Evolutionary conservation across 2,888 invertebrate genomes (phyloP), one percentile per base, ranked within the genome.

Genomic region (Drosophila histrio): DNA sequence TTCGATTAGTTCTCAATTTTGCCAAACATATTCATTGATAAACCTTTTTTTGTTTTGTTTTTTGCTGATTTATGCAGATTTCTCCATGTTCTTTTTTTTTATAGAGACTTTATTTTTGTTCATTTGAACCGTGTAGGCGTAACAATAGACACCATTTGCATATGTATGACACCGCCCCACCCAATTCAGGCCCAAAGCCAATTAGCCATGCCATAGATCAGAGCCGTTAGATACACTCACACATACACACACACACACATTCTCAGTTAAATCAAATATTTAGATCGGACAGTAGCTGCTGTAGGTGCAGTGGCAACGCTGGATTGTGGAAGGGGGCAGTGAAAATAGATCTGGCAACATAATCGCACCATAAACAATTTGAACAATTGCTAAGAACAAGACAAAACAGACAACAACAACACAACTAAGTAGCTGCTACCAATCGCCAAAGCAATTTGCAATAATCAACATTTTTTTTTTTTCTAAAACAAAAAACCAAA

Each of bases 361-460:
- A 81, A 87, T 87, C 87, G 78, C 85, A 74, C 78, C 78, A 81
- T 84, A 84, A 81, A 80, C 78, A 74, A 87, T 84, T 82, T 71
- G 61, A 85, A 87, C 82, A 82, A 87, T 82, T 77, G 86, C 72
- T 38, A 68, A 84, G 85, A 87, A 87, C 85, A 85, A 74, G 74
- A 22, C 47, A 60, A 56, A 43, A 53, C 47, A 62, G 34, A 61
- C 63, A 64, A 58, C 39, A 76, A 60, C 61, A 83, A 82, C 75
- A 81, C 66, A 86, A 75, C 80, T 83, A 87, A 87, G 87, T 81
- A 84, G 87, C 84, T 87, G 80, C 85, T 84, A 73, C 87, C 89
- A 86, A 86, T 81, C 79, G 85, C 79, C 81, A 88, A 87, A 88
- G 87, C 85, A 86, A 86, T 86, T 86, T 86, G 87, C 85, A 88